Conservation (phyloP, 2,888 invertebrate genomes). For the Aspidapion aeneum region DNA sequence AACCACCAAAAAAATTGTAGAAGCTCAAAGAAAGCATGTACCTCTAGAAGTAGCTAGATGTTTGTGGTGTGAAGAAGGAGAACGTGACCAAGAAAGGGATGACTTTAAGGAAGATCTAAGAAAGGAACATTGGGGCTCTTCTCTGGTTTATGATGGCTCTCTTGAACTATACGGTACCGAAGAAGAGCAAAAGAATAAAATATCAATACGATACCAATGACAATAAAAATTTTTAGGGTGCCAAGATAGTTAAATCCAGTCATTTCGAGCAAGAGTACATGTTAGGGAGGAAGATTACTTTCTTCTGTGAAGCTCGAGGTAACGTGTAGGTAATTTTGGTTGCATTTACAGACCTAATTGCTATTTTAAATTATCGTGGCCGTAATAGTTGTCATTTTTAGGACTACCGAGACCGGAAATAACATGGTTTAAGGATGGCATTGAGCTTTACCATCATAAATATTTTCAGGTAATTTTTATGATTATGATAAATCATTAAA, state of each 20-base stretch:
- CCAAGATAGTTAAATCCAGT: constrained; percentile 65
- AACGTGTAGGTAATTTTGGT: constrained; percentile 11
- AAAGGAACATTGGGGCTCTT: no score
- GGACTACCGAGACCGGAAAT: constrained; percentile 68
- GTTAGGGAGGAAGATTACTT: constrained; percentile 71
- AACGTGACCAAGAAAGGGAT: neutral
- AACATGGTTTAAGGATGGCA: constrained; percentile 75
- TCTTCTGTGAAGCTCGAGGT: constrained; percentile 70
- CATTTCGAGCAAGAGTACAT: constrained; percentile 71
- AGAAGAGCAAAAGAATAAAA: no score
- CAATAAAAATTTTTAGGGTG: constrained; percentile 57
- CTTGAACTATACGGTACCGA: no score
- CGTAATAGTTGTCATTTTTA: constrained; percentile 28
- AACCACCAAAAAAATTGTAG: neutral
- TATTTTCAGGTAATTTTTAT: constrained; percentile 58
- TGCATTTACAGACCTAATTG: no score
- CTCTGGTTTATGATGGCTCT: no score
- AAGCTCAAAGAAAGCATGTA: neutral
- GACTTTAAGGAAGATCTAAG: no score
- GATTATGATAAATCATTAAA: constrained; percentile 1
- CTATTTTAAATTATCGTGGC: neutral
- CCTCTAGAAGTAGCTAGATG: neutral
- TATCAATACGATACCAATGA: no score
- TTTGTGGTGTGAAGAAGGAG: neutral
- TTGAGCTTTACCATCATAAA: constrained; percentile 68